Evolutionary conservation across 2,888 invertebrate genomes (phyloP).

Genomic region (Deroplatys truncata): DNA sequence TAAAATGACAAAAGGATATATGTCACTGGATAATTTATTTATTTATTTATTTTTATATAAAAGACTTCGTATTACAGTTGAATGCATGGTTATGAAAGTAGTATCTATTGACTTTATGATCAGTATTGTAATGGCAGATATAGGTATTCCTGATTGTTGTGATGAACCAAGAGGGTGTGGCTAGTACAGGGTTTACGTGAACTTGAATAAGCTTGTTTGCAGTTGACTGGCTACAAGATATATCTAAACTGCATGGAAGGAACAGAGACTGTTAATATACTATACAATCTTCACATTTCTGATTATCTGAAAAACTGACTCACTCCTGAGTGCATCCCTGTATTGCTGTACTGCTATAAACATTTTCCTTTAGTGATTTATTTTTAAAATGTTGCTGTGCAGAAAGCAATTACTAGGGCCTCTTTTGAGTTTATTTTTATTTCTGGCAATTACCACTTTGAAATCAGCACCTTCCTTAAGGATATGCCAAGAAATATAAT

Average conservation of each 20-base stretch:
- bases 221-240: not conserved
- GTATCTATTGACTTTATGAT: no score
- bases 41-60: no score
- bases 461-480: not conserved
- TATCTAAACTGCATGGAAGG: not conserved
- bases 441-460: not conserved
- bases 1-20: no score
- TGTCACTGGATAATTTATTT: no score
- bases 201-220: not conserved
- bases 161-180: not conserved
- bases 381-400: not conserved
- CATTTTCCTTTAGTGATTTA: not conserved
- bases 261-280: not conserved
- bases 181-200: not conserved
- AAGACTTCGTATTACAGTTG: no score
- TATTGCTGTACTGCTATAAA: not conserved
- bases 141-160: not conserved
- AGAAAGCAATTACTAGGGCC: not conserved
- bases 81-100: no score
- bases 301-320: not conserved
- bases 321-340: not conserved
- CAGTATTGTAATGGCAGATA: no score
- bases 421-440: not conserved
- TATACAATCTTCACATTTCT: not conserved
- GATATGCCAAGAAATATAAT: not conserved